Percentiles rank a stretch among this genome's conserved stretches.
These are phyloP conservation scores for Leptopilina myrica DNA, from an alignment of 2,888 invertebrate species.

Conservation along the genomic window DNA sequence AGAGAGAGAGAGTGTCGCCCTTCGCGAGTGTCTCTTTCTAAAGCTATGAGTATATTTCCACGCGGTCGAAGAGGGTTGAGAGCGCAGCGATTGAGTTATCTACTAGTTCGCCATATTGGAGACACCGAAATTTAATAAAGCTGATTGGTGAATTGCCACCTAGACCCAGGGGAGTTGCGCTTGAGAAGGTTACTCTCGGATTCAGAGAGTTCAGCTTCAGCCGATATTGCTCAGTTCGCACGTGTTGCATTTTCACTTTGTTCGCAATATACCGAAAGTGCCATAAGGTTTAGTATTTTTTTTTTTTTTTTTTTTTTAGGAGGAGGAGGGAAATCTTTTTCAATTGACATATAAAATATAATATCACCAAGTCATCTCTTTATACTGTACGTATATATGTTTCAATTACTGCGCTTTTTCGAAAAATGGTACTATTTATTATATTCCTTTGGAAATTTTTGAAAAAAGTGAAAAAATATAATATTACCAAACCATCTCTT, in stretches of 20 bases:
- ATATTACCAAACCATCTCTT: no score
- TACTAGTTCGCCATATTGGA: conserved; percentile 45
- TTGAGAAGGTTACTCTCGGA: conserved; percentile 24
- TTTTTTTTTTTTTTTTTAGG: background rate
- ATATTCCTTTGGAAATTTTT: no score
- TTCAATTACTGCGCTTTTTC: no score
- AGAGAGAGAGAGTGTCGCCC: background rate
- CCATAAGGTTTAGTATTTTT: background rate
- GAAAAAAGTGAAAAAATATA: no score
- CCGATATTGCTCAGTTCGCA: conserved; percentile 4
- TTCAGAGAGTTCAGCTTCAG: conserved; percentile 6
- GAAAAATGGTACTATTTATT: no score
- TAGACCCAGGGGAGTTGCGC: conserved; percentile 25
- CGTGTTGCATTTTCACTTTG: conserved; percentile 28
- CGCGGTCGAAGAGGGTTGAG: conserved; percentile 25
- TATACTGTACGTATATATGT: no score
- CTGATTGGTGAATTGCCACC: conserved; percentile 59
- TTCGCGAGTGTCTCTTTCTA: background rate
- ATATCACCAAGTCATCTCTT: background rate
- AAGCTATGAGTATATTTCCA: conserved; percentile 19
- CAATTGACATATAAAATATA: background rate
- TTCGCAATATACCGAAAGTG: background rate
- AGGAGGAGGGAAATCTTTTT: background rate
- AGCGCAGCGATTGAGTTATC: conserved; percentile 50
- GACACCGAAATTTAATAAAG: conserved; percentile 60